A percentile compares a stretch with the other conserved stretches of the same genome.
These are phyloP conservation scores for Pangasius krempfi DNA, from an alignment of 2,797 vertebrate species.

Conservation along the genomic window DNA sequence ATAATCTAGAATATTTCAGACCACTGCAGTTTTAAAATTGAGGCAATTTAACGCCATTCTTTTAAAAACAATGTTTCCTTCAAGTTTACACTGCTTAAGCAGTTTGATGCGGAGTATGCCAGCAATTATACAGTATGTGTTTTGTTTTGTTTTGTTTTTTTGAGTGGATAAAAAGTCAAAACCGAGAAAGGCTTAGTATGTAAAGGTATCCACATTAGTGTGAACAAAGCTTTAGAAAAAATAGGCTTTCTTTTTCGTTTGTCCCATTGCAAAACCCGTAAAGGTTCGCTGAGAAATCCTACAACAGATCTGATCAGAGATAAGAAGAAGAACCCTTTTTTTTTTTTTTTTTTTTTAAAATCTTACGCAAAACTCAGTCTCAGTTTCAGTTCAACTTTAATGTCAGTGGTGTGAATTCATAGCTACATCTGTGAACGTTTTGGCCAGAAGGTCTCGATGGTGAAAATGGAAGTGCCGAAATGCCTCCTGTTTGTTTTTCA, in stretches of 20 bases:
- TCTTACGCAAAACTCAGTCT: background rate
- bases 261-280: background rate
- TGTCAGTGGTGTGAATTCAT: background rate
- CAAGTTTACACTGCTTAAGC: background rate
- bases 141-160: background rate
- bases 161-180: background rate
- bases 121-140: background rate
- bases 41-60: background rate
- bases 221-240: background rate
- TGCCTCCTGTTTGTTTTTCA: constrained; percentile 18
- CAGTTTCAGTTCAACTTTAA: background rate
- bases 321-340: background rate
- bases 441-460: background rate
- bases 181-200: background rate
- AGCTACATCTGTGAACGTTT: background rate
- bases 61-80: background rate
- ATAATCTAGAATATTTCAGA: background rate
- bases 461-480: background rate
- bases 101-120: background rate
- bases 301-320: background rate
- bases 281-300: background rate
- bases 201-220: background rate
- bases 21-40: background rate
- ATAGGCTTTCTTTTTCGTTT: background rate
- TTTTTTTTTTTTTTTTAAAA: background rate